phyloP scores from a whole-genome alignment of 2,113 vertebrate genomes.

The Limanda limanda region DNA sequence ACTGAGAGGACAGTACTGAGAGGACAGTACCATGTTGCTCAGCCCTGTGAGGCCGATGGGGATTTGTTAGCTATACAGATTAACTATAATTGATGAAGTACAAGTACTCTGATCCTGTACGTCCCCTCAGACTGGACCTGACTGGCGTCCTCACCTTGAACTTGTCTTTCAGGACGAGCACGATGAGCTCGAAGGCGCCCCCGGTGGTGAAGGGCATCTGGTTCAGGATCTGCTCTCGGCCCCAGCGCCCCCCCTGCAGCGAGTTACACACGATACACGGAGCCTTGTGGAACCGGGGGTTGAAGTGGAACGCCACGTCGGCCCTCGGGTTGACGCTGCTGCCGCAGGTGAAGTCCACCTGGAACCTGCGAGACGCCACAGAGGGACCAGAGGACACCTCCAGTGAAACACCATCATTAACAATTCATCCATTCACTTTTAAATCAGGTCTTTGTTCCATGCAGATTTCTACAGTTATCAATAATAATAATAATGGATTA shows the following conservation, averaged over 20 bases:
- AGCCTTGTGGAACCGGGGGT: conserved; percentile 87
- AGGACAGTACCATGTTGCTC: too few species aligned
- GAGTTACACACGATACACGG: conserved; percentile 90
- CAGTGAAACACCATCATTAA: too few species aligned
- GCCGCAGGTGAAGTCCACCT: conserved; percentile 92
- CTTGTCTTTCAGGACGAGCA: conserved; percentile 85
- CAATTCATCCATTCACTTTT: too few species aligned
- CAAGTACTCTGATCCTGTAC: too few species aligned
- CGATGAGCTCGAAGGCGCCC: conserved; percentile 86
- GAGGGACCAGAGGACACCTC: too few species aligned
- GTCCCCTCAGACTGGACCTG: too few species aligned
- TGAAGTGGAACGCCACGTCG: conserved; percentile 94
- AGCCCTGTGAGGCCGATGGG: too few species aligned
- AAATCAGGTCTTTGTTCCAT: too few species aligned
- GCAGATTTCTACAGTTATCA: too few species aligned
- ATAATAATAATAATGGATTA: too few species aligned
- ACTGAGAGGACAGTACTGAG: too few species aligned
- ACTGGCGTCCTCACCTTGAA: conserved; percentile 87
- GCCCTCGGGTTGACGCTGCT: conserved; percentile 90
- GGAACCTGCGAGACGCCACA: conserved; percentile 83
- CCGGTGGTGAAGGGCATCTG: conserved; percentile 86
- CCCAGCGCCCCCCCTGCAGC: conserved; percentile 87
- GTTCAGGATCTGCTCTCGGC: conserved; percentile 88
- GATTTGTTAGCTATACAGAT: neutral
- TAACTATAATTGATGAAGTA: too few species aligned